Evolutionary conservation across 2,113 vertebrate genomes (phyloP), one percentile per base, ranked within the genome.

Genomic region (Misgurnus mizolepis): DNA sequence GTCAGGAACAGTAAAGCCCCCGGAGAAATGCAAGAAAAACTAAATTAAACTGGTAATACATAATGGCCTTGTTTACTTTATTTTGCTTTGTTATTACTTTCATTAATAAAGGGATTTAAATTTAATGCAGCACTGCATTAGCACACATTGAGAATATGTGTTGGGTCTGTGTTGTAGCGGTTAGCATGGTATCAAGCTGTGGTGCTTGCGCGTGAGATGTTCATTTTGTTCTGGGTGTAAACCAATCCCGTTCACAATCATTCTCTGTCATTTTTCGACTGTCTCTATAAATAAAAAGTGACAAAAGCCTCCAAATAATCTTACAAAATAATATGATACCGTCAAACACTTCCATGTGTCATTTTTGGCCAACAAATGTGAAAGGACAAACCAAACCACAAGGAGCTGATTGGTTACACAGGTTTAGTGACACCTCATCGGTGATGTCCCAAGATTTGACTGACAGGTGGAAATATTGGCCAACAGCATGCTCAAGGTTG

Each of bases 381-480:
- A 72, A 4, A 41, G 70, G 71, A 77, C 82, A 83, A 86, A 66
- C 81, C 75, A 64, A 22, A 22, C 22, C 22, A 22, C 22, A 74
- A 83, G 80, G 53, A 73, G 75, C 75, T 68, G 80, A 83, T 49
- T 17, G 73, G 66, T 79, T 79, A 62, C 61, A 15, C 67, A 67
- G 72, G 67, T 53, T 83, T 18, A 43, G 83, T 78, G 85, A 74
- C 84, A 76, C 78, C 78, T 67, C 62, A 61, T 39, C 9, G 18
- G 39, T 67, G 55, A 69, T 68, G 3, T 55, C 41, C 60, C 17
- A 62, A 62, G 27, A 60, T 74, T 79, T 89, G 87, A 91, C 81
- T 90, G 89, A 89, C 87, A 85, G 84, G 87, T 82, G 80, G 81
- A 81, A 86, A 83, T 83, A 86, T 67, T 47, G 75, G 75, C 83